Conservation (phyloP, 23 tunicate species). For the Botrylloides violaceus region DNA sequence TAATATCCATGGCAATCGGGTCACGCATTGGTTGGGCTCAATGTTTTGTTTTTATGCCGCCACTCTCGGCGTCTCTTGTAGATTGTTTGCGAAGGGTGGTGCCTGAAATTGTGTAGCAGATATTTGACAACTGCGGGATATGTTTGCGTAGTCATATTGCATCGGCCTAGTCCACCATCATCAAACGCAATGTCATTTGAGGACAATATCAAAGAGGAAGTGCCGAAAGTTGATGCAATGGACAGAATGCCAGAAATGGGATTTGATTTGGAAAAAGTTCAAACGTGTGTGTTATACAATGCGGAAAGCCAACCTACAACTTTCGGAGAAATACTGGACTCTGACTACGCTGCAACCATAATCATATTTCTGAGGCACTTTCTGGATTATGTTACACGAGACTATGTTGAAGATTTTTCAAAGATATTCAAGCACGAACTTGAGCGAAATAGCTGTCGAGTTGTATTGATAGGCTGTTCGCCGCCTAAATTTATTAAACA, state of each 20-base stretch:
- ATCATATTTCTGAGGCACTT: constrained; percentile 57
- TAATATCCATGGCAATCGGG: too few species aligned
- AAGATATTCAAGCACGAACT: constrained; percentile 49
- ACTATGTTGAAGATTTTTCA: constrained; percentile 84
- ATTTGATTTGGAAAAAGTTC: constrained; percentile 28
- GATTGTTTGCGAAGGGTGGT: too few species aligned
- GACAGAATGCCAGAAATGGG: constrained; percentile 49
- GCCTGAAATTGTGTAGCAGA: too few species aligned
- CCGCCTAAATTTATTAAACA: constrained; percentile 49
- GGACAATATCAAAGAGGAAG: too few species aligned
- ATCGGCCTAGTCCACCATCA: too few species aligned
- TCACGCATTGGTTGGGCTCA: too few species aligned
- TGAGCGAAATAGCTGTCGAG: constrained; percentile 24
- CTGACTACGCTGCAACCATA: constrained; percentile 15
- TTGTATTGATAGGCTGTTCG: constrained; percentile 57
- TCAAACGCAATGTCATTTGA: too few species aligned
- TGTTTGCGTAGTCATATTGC: too few species aligned
- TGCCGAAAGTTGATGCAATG: constrained; percentile 25
- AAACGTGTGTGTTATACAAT: constrained; percentile 32
- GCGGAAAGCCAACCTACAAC: constrained; percentile 4
- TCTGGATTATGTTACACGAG: constrained; percentile 66
- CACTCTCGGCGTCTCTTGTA: too few species aligned
- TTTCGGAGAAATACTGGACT: constrained; percentile 17
- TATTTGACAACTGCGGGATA: too few species aligned
- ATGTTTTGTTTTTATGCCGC: too few species aligned